Evolutionary conservation across 23 tunicate species (phyloP).

Genomic region (Ascidia mentula): DNA sequence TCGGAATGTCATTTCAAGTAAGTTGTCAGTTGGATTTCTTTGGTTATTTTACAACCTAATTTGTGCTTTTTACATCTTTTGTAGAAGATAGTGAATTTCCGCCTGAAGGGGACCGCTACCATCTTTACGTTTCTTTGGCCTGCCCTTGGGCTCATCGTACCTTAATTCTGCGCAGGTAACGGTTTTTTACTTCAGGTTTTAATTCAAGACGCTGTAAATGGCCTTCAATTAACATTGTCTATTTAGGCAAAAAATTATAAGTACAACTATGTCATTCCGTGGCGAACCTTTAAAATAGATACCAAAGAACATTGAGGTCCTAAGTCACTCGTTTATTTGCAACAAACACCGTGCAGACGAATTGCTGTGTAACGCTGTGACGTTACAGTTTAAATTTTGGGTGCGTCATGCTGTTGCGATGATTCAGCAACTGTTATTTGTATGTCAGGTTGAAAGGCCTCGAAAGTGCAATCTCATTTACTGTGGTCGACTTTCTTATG

Average conservation of each 20-base stretch:
- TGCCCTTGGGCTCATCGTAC: constrained; percentile 95
- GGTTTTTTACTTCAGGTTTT: too few relatives aligned
- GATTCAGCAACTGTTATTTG: background rate
- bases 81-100: constrained; percentile 45
- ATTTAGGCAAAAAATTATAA: too few relatives aligned
- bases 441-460: constrained; percentile 70
- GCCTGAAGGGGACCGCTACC: constrained; percentile 76
- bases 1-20: constrained; percentile 55
- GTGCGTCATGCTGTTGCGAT: background rate
- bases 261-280: too few relatives aligned
- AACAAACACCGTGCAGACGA: too few relatives aligned
- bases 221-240: too few relatives aligned
- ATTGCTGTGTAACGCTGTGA: too few relatives aligned
- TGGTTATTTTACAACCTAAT: too few relatives aligned
- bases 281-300: too few relatives aligned
- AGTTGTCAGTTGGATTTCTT: background rate
- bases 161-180: constrained; percentile 52
- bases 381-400: too few relatives aligned
- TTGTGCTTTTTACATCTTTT: background rate
- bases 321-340: too few relatives aligned
- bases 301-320: too few relatives aligned
- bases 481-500: constrained; percentile 78
- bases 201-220: too few relatives aligned
- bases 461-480: constrained; percentile 68
- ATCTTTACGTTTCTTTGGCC: constrained; percentile 85